Base-by-base conservation (phyloP, 2,888 invertebrate genomes). In the Caenorhabditis auriculariae region DNA sequence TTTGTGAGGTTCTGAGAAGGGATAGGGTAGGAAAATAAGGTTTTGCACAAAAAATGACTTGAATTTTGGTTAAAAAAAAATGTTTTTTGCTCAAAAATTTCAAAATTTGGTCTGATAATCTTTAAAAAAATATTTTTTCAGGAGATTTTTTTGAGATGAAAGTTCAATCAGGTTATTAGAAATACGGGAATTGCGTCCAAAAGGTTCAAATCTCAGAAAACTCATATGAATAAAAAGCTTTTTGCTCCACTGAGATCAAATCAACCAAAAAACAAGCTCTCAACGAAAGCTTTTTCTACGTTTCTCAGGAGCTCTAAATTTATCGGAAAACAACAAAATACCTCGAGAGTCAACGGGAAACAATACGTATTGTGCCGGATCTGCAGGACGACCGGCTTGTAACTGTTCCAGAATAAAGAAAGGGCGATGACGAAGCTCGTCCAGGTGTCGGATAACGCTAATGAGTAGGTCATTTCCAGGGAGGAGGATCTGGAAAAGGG, bases 351-450 rank as follows among this genome's bases (percentile, higher is more conserved):
- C 50, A 75, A 49, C 42, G 72, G 68, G 44, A 75, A 68, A 54
- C 75, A 75, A 53, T 59, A 66, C n/a, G 57, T 75, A 56, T 51
- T 74, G 76, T 44, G 82, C 1, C 43, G 48, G 28, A 66, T 57
- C 6, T 58, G 43, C 19, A 71, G 54, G 1, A 75, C 68, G 21
- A 65, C 63, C 12, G 69, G 69, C 23, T 67, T 67, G 52, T 70
- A 75, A 35, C 69, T 70, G 81, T 87, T 87, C 69, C 86, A 78
- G 47, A 87, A 78, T 12, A 87, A 77, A 4, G 86, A 86, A 1
- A 84, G 27, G 17, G 84, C 21, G 72, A 75, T 60, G 7, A 73
- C 69, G 23, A 69, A 45, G 9, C 60, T 60, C 2, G 71, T 73
- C 66, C 69, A 69, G 0, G 71, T 73, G 45, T 73, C 73, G 2